phyloP scores from a whole-genome alignment of 2,797 vertebrate genomes.

The Pteropus rufus region DNA sequence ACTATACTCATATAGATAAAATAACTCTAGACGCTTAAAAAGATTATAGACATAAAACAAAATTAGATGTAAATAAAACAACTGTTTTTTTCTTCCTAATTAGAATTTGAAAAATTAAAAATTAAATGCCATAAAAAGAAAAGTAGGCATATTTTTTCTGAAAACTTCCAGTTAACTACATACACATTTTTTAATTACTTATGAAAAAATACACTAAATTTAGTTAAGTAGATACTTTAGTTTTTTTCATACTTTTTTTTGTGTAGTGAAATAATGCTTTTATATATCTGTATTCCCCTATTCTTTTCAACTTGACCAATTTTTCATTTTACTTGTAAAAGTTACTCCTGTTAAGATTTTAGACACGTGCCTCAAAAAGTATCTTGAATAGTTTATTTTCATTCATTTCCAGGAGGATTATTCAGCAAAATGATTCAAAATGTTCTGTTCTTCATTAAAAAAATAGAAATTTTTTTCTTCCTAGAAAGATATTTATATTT shows the following conservation, averaged over 20 bases:
- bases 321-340: constrained; percentile 30
- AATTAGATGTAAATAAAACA: neutral
- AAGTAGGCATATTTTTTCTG: neutral
- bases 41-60: neutral
- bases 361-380: neutral
- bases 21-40: neutral
- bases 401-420: constrained; percentile 1
- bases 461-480: neutral
- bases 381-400: constrained; percentile 8
- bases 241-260: neutral
- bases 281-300: neutral
- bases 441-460: neutral
- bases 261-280: neutral
- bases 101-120: constrained; percentile 45
- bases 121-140: neutral
- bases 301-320: neutral
- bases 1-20: neutral
- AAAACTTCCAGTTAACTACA: neutral
- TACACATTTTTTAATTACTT: neutral
- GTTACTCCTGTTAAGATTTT: constrained; percentile 27
- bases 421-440: constrained; percentile 32
- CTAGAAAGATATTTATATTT: constrained; percentile 24
- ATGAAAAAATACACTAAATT: constrained; percentile 5
- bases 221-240: constrained; percentile 3
- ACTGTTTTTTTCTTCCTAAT: neutral